phyloP scores from a whole-genome alignment of 2,797 vertebrate genomes.

The Tapirus indicus region DNA sequence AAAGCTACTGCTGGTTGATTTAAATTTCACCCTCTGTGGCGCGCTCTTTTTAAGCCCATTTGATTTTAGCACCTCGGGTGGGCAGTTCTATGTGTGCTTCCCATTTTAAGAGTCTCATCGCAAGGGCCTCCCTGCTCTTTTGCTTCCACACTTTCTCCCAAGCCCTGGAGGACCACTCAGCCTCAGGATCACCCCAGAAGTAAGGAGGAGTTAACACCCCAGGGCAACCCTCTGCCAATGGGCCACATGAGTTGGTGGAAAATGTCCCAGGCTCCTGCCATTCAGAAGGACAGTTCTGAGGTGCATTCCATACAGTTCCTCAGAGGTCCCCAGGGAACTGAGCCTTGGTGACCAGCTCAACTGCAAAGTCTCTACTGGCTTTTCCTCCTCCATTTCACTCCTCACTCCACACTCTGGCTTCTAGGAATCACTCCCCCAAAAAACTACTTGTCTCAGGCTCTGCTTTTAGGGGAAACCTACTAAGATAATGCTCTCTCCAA shows the following conservation, averaged over 20 bases:
- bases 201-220: neutral
- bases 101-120: neutral
- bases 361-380: neutral
- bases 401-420: neutral
- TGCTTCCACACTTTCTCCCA: neutral
- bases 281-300: neutral
- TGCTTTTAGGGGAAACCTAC: neutral
- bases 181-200: neutral
- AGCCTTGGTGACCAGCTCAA: neutral
- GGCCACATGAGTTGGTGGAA: neutral
- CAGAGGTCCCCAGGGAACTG: neutral
- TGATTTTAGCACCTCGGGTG: neutral
- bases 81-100: neutral
- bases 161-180: neutral
- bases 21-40: neutral
- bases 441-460: neutral
- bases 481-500: neutral
- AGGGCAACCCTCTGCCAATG: neutral
- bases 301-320: neutral
- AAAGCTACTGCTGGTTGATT: neutral
- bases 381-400: neutral
- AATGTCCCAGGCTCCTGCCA: neutral
- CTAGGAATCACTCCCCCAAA: neutral
- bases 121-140: neutral
- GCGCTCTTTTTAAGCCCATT: neutral